Evolutionary conservation across 2,888 invertebrate species (phyloP).

Genomic region (Phrixothrix hirtus): DNA sequence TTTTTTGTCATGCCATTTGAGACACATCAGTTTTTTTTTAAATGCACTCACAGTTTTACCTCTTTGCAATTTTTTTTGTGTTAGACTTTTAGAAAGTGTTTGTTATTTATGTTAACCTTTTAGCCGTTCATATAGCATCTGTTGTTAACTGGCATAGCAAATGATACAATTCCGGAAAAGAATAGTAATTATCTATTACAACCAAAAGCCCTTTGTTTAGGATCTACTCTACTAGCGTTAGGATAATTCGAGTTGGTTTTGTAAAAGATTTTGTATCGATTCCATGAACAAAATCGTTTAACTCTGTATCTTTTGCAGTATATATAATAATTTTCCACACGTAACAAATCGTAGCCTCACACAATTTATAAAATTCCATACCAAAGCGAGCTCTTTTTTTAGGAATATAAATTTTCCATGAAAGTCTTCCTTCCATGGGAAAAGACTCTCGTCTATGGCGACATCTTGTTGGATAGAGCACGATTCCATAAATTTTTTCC

Average conservation of each 20-base stretch:
- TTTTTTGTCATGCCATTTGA: background rate
- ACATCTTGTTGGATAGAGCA: no score
- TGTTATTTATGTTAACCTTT: background rate
- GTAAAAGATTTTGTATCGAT: background rate
- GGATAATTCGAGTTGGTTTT: background rate
- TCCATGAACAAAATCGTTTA: no score
- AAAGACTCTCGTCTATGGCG: constrained; percentile 1
- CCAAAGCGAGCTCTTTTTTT: constrained; percentile 1
- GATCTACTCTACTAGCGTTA: background rate
- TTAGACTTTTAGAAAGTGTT: background rate
- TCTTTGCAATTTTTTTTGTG: background rate
- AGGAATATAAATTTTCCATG: background rate
- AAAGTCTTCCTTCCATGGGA: background rate
- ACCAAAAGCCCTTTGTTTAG: no score
- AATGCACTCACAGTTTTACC: background rate
- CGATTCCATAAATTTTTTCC: no score
- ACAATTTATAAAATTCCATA: background rate
- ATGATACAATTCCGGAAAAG: background rate
- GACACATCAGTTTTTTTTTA: constrained; percentile 1
- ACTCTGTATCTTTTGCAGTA: background rate
- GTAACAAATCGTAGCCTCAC: background rate
- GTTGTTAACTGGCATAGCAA: background rate
- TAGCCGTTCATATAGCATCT: background rate
- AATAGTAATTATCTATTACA: no score
- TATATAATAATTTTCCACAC: background rate